Evolutionary conservation across 2,797 vertebrate genomes (phyloP), one percentile per base, ranked within the genome.

Genomic region (Micromesistius poutassou): DNA sequence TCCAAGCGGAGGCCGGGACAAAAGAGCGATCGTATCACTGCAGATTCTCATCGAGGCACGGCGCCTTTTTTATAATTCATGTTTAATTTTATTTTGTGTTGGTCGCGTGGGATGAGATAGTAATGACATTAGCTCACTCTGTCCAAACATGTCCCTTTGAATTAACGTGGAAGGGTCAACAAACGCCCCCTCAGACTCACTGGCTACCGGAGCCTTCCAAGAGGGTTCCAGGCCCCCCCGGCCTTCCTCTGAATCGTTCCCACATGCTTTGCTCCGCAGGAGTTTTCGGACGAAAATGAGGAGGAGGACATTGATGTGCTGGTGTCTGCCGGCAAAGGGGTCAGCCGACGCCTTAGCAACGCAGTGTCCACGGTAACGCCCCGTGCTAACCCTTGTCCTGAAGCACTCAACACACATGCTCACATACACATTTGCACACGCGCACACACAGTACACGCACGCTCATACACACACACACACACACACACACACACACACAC

Each of bases 291-390:
- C 66, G 93, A 96, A 76, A 93, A 92, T n/a, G 90, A 82, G 13
- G 95, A 96, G 87, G 96, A 97, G 85, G 95, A 95, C 88, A 94
- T 94, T 38, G 94, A 96, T 81, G 93, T 93, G 13, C 85, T 96
- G 91, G 92, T 93, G 87, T 93, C 93, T 22, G 94, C 94, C 72
- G 92, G 86, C 82, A 93, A 92, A 86, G 93, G 93, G 84, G 86
- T 90, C 62, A 84, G 82, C 0, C 89, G 87, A 5, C 89, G 88
- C 79, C 86, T 96, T 88, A 91, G 92, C 89, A 95, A 87, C 82
- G 95, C 95, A 38, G 84, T 94, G 78, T 97, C 96, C 86, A 92
- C 90, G 87, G 97, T 98, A 97, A 95, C 93, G 9, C 73, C 78
- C 38, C 1, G n/a, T 4, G 72, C 30, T n/a, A 30, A 40, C 70